A percentile compares a stretch with the other conserved stretches of the same genome.
Evolutionary conservation across 2,888 invertebrate genomes (phyloP).

Genomic region (Leptopterna dolabrata): DNA sequence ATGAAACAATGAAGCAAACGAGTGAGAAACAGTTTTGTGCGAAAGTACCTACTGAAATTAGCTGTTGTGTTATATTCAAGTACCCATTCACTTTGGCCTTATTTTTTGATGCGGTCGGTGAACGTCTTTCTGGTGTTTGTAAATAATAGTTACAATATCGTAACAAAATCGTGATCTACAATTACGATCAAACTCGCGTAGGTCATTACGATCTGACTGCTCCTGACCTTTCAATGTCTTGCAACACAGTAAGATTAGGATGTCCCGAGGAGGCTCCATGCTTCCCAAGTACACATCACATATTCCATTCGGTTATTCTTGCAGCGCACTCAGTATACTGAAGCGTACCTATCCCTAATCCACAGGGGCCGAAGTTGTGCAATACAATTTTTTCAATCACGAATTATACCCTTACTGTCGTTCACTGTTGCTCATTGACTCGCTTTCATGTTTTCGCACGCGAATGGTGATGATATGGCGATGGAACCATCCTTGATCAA

Average conservation of each 20-base stretch:
- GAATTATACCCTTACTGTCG: neutral
- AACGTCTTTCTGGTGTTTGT: too few relatives aligned
- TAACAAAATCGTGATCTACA: neutral
- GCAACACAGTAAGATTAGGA: neutral
- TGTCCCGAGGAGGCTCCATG: too few relatives aligned
- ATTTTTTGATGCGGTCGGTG: too few relatives aligned
- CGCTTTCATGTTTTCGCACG: too few relatives aligned
- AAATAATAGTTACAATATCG: neutral
- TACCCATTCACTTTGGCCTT: too few relatives aligned
- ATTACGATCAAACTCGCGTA: neutral
- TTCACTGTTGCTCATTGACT: neutral
- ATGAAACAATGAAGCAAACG: too few relatives aligned
- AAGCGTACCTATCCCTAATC: neutral
- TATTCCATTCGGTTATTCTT: neutral
- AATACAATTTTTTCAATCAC: neutral
- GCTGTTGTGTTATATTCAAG: too few relatives aligned
- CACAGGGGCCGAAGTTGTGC: neutral
- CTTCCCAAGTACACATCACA: neutral
- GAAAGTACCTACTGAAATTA: too few relatives aligned
- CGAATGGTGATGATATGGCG: too few relatives aligned
- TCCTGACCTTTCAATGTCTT: neutral
- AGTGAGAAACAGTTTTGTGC: too few relatives aligned
- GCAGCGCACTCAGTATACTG: neutral
- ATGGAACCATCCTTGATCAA: too few relatives aligned
- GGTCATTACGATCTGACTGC: neutral